Evolutionary conservation across 2,888 invertebrate species (phyloP).

Genomic region (Arctia plantaginis): DNA sequence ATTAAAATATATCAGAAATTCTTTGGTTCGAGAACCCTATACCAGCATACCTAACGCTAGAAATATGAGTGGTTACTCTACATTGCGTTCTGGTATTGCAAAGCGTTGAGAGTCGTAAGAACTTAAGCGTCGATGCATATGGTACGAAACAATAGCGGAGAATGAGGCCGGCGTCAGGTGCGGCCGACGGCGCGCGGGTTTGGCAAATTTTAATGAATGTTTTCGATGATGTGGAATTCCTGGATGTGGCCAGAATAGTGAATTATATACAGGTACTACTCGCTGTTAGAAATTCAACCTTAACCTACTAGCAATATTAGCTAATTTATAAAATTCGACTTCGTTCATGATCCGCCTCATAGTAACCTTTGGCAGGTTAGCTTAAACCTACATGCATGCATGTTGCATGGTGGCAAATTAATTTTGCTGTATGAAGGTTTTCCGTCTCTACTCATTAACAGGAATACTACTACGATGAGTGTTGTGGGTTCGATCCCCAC

Average conservation of each 20-base stretch:
- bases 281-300: not conserved
- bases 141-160: conserved; percentile 45
- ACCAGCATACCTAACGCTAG: not conserved
- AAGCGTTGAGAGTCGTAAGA: conserved; percentile 14
- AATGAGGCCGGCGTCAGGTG: conserved; percentile 58
- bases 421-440: too few relatives aligned
- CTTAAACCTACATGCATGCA: too few relatives aligned
- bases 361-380: too few relatives aligned
- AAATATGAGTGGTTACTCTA: conserved; percentile 19
- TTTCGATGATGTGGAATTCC: conserved; percentile 42
- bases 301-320: not conserved
- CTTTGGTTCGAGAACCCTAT: conserved; percentile 10
- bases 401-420: too few relatives aligned
- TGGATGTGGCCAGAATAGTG: conserved; percentile 58
- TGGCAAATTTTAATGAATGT: conserved; percentile 80
- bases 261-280: not conserved
- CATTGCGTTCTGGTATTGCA: conserved; percentile 25
- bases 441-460: too few relatives aligned
- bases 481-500: too few relatives aligned
- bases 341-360: too few relatives aligned
- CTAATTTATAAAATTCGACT: too few relatives aligned
- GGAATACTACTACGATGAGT: too few relatives aligned
- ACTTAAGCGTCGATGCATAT: conserved; percentile 54
- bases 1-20: conserved; percentile 40
- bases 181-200: conserved; percentile 60